Percentiles rank a stretch among this genome's conserved stretches.
These are phyloP conservation scores for Myiopsitta monachus DNA, from an alignment of 2,113 vertebrate species.

Conservation along the genomic window DNA sequence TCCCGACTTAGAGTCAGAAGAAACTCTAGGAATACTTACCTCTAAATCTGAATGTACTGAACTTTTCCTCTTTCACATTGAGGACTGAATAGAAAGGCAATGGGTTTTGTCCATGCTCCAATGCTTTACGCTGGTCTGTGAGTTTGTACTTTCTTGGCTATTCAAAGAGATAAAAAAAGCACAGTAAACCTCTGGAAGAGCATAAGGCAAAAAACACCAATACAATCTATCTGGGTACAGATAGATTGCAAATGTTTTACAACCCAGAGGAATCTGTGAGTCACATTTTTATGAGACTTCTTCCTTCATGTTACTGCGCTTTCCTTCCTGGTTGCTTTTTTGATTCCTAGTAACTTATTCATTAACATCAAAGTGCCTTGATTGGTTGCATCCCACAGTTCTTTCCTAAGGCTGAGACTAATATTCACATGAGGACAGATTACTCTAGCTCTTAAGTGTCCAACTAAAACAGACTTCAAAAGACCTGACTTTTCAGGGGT, in stretches of 20 bases:
- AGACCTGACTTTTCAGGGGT: background rate
- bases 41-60: constrained; percentile 58
- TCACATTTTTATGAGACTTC: background rate
- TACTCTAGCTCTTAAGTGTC: background rate
- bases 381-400: background rate
- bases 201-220: background rate
- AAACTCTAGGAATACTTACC: constrained; percentile 21
- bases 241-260: background rate
- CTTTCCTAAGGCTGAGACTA: background rate
- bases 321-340: background rate
- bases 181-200: background rate
- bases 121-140: constrained; percentile 72
- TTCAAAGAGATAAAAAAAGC: background rate
- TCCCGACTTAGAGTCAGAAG: background rate
- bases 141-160: constrained; percentile 60
- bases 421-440: background rate
- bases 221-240: background rate
- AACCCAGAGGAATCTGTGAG: background rate
- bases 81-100: constrained; percentile 78
- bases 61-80: constrained; percentile 72
- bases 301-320: background rate
- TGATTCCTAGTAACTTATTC: background rate
- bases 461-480: background rate
- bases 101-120: constrained; percentile 77
- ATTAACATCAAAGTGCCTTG: background rate